These are phyloP conservation scores for Omphaloscelis lunosa DNA, from an alignment of 2,888 invertebrate genomes.

Conservation along the genomic window DNA sequence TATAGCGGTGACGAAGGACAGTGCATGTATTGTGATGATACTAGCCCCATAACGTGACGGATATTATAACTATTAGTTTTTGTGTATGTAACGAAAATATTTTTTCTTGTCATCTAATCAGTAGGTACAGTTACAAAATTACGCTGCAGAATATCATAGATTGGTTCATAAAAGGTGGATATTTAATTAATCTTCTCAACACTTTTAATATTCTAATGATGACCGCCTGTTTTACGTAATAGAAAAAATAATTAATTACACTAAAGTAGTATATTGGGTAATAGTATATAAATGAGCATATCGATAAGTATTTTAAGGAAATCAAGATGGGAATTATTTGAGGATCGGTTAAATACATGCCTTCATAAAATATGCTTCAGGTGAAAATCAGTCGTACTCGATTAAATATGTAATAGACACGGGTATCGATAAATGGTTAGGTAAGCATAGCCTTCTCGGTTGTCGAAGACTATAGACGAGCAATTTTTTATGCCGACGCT, in stretches of 20 bases:
- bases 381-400: background rate
- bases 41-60: conserved; percentile 17
- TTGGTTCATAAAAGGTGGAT: background rate
- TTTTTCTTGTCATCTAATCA: conserved; percentile 10
- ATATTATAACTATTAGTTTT: conserved; percentile 34
- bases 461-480: conserved; percentile 1
- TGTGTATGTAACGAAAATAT: conserved; percentile 5
- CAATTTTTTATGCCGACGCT: conserved; percentile 3
- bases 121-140: background rate
- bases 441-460: conserved; percentile 35
- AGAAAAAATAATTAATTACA: background rate
- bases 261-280: background rate
- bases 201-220: background rate
- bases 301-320: background rate
- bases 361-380: background rate
- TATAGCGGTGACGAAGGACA: conserved; percentile 72
- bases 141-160: background rate
- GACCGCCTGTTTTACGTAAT: background rate
- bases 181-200: background rate
- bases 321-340: background rate
- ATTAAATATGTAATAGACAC: conserved; percentile 1
- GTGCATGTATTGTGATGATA: conserved; percentile 42
- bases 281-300: no score
- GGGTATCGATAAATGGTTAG: conserved; percentile 18
- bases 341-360: background rate